Evolutionary conservation across 2,797 vertebrate species (phyloP).

Genomic region (Hypotaenidia philippensis): DNA sequence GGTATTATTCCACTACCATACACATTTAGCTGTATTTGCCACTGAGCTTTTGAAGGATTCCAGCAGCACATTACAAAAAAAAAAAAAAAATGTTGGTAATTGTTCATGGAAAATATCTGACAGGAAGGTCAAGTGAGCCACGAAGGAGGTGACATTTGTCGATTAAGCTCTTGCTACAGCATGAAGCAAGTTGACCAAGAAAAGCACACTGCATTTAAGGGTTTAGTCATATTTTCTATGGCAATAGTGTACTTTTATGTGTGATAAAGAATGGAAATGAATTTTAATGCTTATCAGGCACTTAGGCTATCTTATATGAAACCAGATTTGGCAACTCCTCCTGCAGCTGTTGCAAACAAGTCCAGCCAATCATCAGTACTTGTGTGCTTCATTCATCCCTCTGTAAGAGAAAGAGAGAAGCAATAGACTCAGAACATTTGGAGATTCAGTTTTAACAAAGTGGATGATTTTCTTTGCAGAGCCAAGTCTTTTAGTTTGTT

Average conservation of each 20-base stretch:
- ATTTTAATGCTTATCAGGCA: conserved; percentile 63
- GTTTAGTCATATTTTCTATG: conserved; percentile 35
- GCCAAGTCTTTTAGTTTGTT: conserved; percentile 47
- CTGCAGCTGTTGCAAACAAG: conserved; percentile 73
- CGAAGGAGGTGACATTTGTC: background rate
- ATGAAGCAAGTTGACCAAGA: conserved; percentile 13
- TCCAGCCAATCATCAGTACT: conserved; percentile 69
- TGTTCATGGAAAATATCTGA: conserved; percentile 22
- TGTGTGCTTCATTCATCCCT: conserved; percentile 64
- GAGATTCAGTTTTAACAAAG: conserved; percentile 68
- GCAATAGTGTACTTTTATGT: conserved; percentile 15
- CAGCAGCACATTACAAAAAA: background rate
- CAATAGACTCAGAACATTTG: conserved; percentile 59
- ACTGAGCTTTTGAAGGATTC: conserved; percentile 5
- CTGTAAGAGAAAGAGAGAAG: conserved; percentile 50
- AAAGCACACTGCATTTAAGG: conserved; percentile 26
- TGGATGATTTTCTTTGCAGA: conserved; percentile 69
- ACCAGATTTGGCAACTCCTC: conserved; percentile 65
- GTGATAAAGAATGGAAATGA: conserved; percentile 51
- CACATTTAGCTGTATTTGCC: conserved; percentile 7
- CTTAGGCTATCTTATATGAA: conserved; percentile 62
- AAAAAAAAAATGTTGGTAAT: background rate
- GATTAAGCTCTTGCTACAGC: background rate
- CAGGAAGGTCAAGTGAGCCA: conserved; percentile 32
- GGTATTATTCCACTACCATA: background rate